Base-by-base conservation (phyloP, 1,140 invertebrate species). In the Micrasema minimum region DNA sequence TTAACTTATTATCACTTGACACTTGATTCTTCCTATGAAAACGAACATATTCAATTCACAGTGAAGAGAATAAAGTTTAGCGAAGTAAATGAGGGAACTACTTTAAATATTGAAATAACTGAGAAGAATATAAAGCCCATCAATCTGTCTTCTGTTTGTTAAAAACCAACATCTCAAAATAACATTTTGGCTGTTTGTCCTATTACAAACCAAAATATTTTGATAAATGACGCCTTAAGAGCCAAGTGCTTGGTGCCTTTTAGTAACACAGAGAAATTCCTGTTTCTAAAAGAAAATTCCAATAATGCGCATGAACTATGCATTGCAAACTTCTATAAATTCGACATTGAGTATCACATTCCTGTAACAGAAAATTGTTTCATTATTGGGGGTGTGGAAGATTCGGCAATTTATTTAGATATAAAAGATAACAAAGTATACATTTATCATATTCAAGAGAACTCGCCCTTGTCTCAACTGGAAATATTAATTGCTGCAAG, bases 391-490 rank as follows among this genome's bases (percentile, higher is more conserved):
- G 74, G 74, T 45, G 23, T 75, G 2, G 51, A 69, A 55, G 53
- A 68, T 57, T 41, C 64, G 10, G 74, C 68, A 23, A 16, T 72
- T 10, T 75, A 71, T 66, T 20, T 67, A 9, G 71, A 75, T 57
- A 57, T 71, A 9, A 71, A 67, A 57, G 66, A 73, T 45, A 67
- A 53, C 2, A 73, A 66, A 35, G 16, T 75, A 1, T 71, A 59
- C 35, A 14, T 75, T 50, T 75, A 65, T 45, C 51, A 68, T 31
- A 69, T 75, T 37, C 53, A 71, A 66, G 67, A 75, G 62, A 75
- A 71, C 35, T 72, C 74, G 2, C 74, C 74, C 4, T 23, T 75
- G 14, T 73, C 71, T 2, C 71, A 75, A 45, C 50, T 75, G 10
- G 71, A 75, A 69, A 72, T 70, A 41, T 43, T 75, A 5, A 73